Evolutionary conservation across 2,797 vertebrate species (phyloP), one percentile per base, ranked within the genome.

Genomic region (Eulemur albifrons): DNA sequence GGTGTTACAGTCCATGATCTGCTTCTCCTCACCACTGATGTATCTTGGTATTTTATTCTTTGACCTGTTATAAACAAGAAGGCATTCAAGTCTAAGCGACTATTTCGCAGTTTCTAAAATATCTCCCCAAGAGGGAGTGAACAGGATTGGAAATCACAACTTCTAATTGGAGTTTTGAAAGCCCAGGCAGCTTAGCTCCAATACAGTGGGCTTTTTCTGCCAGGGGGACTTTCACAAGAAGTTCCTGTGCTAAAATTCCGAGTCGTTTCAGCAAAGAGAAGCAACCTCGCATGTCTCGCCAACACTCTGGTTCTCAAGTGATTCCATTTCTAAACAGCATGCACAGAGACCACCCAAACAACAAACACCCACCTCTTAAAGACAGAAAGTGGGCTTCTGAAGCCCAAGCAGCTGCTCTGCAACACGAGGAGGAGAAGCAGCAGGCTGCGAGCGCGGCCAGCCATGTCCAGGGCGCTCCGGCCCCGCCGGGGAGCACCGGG

Each of bases 281-380:
- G 92, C 96, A 88, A 93, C 61, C 94, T 65, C 23, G 27, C 40
- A 20, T 4, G 59, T 43, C 65, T 23, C 94, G 88, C 94, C 94
- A 80, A 72, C 63, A n/a, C 83, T 75, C 63, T 7, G n/a, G 85
- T 15, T 70, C 77, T 0, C 72, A 3, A 15, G n/a, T 75, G 84
- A 88, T 12, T 25, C 11, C 90, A 40, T 48, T 67, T 67, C 30
- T 43, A 75, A 90, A 40, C 35, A 70, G 89, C 95, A 94, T 35
- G 81, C 94, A 97, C 72, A 76, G 87, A 97, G 90, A 9, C 84
- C 20, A 23, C 17, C 52, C 86, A 3, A 45, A 91, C 43, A 82
- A 12, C 32, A 61, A 40, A 63, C 97, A 98, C 99, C 96, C 98
- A 99, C 99, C 99, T 99, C 98, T 99, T 99, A 70, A 99, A 98